Evolutionary conservation across 2,797 vertebrate genomes (phyloP).

Genomic region (Sebastes cheni): DNA sequence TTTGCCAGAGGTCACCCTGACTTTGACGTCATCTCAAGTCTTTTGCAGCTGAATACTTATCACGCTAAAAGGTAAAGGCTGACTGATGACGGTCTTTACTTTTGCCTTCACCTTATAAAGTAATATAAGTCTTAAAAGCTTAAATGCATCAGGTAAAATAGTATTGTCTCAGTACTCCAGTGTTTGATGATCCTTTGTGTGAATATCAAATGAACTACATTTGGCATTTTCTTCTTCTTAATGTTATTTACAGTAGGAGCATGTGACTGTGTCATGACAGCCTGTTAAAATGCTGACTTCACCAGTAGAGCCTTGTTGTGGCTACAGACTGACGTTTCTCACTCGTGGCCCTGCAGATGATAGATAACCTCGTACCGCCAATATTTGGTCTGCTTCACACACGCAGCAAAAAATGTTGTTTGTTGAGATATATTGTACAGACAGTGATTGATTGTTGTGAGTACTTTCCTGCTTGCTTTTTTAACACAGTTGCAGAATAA

Average conservation of each 20-base stretch:
- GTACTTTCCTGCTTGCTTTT: background rate
- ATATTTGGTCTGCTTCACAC: background rate
- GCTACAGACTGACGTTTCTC: background rate
- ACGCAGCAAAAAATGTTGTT: background rate
- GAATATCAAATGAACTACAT: background rate
- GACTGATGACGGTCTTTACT: background rate
- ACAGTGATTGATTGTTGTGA: background rate
- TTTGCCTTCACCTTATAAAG: background rate
- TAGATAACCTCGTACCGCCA: background rate
- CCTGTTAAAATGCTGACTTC: background rate
- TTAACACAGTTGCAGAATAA: background rate
- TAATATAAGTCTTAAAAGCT: background rate
- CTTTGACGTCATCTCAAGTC: background rate
- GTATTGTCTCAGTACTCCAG: background rate
- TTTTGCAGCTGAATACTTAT: background rate
- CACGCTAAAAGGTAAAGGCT: background rate
- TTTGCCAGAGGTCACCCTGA: slow-evolving; percentile 1
- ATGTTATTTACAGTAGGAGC: background rate
- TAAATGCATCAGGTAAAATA: background rate
- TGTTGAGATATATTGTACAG: background rate
- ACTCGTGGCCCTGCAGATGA: background rate
- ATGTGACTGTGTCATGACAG: slow-evolving; percentile 6
- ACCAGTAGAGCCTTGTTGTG: background rate
- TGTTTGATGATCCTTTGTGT: background rate
- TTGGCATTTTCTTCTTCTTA: background rate